Percentiles rank a stretch among this genome's conserved stretches.
phyloP scores from a whole-genome alignment of 2,797 vertebrate genomes.

The Sebastes hubbsi region DNA sequence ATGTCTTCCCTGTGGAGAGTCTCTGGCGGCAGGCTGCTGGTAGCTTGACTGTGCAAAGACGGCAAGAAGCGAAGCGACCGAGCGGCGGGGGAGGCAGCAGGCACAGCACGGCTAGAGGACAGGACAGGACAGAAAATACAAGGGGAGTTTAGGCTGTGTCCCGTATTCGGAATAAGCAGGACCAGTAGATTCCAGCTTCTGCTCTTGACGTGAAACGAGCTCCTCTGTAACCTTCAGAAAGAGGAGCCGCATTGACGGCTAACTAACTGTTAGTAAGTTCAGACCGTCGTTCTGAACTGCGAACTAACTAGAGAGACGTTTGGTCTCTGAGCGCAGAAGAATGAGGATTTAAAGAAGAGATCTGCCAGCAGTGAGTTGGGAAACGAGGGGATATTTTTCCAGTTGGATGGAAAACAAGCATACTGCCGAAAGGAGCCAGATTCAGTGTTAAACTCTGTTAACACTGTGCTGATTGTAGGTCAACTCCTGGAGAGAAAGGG shows the following conservation, averaged over 20 bases:
- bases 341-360: slow-evolving; percentile 76
- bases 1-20: slow-evolving; percentile 4
- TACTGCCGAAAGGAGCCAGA: not conserved
- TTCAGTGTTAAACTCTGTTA: not conserved
- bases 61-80: slow-evolving; percentile 60
- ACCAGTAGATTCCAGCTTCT: slow-evolving; percentile 47
- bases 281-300: slow-evolving; percentile 39
- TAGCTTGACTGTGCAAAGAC: slow-evolving; percentile 68
- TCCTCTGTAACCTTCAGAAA: slow-evolving; percentile 52
- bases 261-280: slow-evolving; percentile 29
- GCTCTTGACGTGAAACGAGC: slow-evolving; percentile 56
- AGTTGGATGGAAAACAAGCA: slow-evolving; percentile 8
- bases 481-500: not conserved
- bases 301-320: slow-evolving; percentile 57
- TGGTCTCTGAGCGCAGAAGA: slow-evolving; percentile 51
- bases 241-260: slow-evolving; percentile 30
- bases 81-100: slow-evolving; percentile 73
- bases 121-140: slow-evolving; percentile 20
- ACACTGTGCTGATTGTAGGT: slow-evolving; percentile 4
- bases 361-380: slow-evolving; percentile 56
- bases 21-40: slow-evolving; percentile 60
- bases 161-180: slow-evolving; percentile 71
- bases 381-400: slow-evolving; percentile 55
- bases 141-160: slow-evolving; percentile 66
- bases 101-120: slow-evolving; percentile 37